These are phyloP conservation scores for Atrina japonica DNA, from an alignment of 2,888 invertebrate species.

Conservation along the genomic window DNA sequence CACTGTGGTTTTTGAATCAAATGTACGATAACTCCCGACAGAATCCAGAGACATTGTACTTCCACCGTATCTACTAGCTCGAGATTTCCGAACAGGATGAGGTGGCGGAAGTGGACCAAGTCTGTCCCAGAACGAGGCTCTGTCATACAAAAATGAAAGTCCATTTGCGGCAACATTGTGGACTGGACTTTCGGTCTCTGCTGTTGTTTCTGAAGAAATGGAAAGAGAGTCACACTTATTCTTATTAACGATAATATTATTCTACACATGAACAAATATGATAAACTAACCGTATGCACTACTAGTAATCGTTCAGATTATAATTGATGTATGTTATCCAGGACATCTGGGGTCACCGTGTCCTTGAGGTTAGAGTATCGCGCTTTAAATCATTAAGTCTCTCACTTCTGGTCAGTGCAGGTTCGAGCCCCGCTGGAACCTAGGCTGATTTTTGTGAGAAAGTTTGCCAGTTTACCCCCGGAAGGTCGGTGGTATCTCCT, in stretches of 20 bases:
- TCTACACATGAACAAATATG: neutral
- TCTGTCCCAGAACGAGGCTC: conserved; percentile 92
- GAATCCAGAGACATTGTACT: conserved; percentile 57
- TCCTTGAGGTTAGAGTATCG: no score
- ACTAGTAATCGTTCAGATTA: no score
- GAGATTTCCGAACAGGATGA: conserved; percentile 49
- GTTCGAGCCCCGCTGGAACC: no score
- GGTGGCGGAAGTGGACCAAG: conserved; percentile 82
- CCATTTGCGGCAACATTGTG: conserved; percentile 86
- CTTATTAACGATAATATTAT: neutral
- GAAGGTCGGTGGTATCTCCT: no score
- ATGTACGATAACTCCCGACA: conserved; percentile 38
- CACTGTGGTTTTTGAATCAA: conserved; percentile 25
- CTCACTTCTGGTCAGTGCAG: no score
- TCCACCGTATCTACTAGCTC: conserved; percentile 38
- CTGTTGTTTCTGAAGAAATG: conserved; percentile 1
- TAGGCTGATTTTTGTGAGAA: no score
- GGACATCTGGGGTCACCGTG: no score
- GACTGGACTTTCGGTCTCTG: conserved; percentile 36
- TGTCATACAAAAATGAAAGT: conserved; percentile 89
- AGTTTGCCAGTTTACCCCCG: no score
- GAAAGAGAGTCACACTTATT: neutral
- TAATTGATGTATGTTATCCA: no score
- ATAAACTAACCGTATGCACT: no score
- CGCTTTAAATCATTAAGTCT: no score